These are phyloP conservation scores for Streptopelia turtur DNA, from an alignment of 2,797 vertebrate genomes.

Conservation along the genomic window DNA sequence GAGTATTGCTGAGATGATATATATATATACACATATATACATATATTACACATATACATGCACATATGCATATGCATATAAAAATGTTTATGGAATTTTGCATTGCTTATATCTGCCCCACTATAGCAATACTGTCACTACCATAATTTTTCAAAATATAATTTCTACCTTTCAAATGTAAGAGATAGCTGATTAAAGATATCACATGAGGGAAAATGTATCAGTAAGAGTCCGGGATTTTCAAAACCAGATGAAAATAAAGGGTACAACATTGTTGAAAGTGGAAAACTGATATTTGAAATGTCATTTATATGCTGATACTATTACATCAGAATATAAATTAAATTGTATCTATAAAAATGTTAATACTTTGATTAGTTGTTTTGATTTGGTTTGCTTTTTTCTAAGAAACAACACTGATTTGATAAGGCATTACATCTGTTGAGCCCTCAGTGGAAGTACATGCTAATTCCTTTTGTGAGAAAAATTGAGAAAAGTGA, in stretches of 20 bases:
- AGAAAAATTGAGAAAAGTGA: not conserved
- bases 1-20: not conserved
- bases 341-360: not conserved
- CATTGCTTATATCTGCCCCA: not conserved
- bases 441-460: not conserved
- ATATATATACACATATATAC: not conserved
- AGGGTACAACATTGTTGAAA: not conserved
- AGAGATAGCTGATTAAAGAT: not conserved
- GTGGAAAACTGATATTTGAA: not conserved
- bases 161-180: not conserved
- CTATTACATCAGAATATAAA: not conserved
- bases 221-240: not conserved
- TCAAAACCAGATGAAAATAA: not conserved
- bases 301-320: not conserved
- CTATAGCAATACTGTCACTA: not conserved
- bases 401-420: not conserved
- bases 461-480: not conserved
- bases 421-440: not conserved
- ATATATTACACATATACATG: not conserved
- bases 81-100: not conserved
- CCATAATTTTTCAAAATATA: not conserved
- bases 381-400: not conserved
- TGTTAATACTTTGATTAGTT: not conserved
- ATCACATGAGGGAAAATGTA: not conserved
- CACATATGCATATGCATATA: not conserved